Base-by-base conservation (phyloP, 2,113 vertebrate genomes). In the Channa maculata region DNA sequence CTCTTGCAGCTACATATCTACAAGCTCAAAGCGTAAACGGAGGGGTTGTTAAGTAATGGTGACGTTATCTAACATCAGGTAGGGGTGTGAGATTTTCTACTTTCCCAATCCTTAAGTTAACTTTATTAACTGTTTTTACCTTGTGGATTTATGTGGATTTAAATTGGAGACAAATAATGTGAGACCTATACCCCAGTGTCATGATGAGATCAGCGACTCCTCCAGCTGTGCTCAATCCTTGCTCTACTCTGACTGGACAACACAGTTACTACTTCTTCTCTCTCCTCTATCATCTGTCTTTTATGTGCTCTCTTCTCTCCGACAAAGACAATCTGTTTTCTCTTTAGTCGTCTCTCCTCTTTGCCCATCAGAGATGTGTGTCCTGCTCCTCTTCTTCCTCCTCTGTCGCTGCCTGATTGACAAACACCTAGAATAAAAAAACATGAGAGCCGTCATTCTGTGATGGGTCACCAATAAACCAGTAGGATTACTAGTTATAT, bases 301-400 rank as follows among this genome's bases (percentile, higher is more conserved):
- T 36, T 61, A 38, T 46, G 39, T 36, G 6, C 52, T 45, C 52
- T 48, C 48, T n/a, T 24, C 41, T 68, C 63, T 49, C 52, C 43
- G 50, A 48, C 13, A 0, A 24, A 24, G 24, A 24, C 24, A 24
- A 24, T 24, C 24, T 24, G 24, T 33, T 63, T 58, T 48, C 57
- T 52, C 10, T 12, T 13, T 69, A 38, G 39, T 65, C 5, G 24
- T 52, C 57, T 64, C 75, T 72, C 71, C 1, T 60, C 50, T 63
- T 79, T 45, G 7, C 80, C 53, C 39, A 83, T 94, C 96, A 99
- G 91, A 99, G 97, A 86, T 99, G 98, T 0, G 98, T 99, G 82
- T 99, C 98, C 90, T 99, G 97, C 91, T 98, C 97, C 84, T 98
- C 97, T 43, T 91, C 90, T 3, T 95, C 94, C 14, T 97, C 96